Conservation (phyloP, 2,797 vertebrate genomes). For the Netta rufina region DNA sequence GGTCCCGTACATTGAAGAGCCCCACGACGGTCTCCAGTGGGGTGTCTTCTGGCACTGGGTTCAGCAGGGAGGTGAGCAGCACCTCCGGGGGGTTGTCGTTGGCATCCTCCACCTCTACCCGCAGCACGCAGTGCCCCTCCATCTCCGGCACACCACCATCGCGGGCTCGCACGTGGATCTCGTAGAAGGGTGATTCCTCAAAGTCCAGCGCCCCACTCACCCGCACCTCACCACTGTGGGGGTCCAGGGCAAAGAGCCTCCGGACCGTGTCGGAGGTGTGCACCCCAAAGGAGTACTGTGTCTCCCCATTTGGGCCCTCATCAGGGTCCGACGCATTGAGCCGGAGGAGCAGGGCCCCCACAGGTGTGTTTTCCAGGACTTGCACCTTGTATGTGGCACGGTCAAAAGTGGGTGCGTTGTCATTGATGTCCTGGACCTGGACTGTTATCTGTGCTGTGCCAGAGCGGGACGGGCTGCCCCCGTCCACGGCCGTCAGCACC, state of each 20-base stretch:
- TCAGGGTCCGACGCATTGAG: conserved; percentile 93
- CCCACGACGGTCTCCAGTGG: conserved; percentile 87
- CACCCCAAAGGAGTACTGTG: conserved; percentile 89
- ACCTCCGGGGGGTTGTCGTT: conserved; percentile 94
- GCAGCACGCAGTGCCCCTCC: conserved; percentile 93
- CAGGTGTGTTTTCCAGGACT: conserved; percentile 86
- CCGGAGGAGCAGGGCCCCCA: conserved; percentile 86
- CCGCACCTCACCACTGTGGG: conserved; percentile 86
- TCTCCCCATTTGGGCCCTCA: conserved; percentile 88
- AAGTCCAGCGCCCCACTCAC: conserved; percentile 89
- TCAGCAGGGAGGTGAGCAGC: conserved; percentile 87
- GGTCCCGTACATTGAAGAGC: conserved; percentile 87
- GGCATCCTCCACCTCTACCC: conserved; percentile 87
- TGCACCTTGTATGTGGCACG: conserved; percentile 83
- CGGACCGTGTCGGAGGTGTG: conserved; percentile 86
- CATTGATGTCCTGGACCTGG: conserved; percentile 90
- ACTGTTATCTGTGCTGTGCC: conserved; percentile 88
- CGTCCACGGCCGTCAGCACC: conserved; percentile 90
- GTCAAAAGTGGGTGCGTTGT: conserved; percentile 91
- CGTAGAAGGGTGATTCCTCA: conserved; percentile 85
- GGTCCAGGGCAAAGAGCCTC: conserved; percentile 86
- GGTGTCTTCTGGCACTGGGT: conserved; percentile 87
- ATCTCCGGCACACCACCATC: conserved; percentile 91
- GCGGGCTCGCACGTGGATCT: conserved; percentile 89
- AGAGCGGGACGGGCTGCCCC: conserved; percentile 88